Conservation (phyloP, 92 coral and sea anemone species). For the Diadumene lineata region DNA sequence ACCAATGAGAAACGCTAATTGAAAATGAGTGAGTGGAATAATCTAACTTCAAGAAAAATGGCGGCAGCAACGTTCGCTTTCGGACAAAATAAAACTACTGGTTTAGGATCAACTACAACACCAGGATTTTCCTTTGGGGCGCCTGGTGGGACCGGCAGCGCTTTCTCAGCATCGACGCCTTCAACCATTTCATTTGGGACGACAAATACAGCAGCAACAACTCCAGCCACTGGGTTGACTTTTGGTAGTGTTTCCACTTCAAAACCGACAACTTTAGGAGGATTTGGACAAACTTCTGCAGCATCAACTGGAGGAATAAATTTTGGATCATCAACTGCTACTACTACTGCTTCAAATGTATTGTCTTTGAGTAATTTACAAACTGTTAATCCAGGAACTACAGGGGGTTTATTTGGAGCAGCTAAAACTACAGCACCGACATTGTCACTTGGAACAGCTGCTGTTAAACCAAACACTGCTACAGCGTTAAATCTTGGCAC, state of each 20-base stretch:
- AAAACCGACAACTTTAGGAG: slow-evolving; percentile 46
- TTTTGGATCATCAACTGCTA: slow-evolving; percentile 29
- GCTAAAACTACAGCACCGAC: slow-evolving; percentile 14
- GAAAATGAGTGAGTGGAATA: slow-evolving; percentile 10
- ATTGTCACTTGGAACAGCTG: slow-evolving; percentile 3
- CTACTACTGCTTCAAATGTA: slow-evolving; percentile 34
- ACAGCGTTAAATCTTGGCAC: slow-evolving; percentile 11
- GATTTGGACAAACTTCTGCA: slow-evolving; percentile 50
- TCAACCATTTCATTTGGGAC: slow-evolving; percentile 13
- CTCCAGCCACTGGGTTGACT: not conserved
- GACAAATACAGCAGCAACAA: slow-evolving; percentile 4
- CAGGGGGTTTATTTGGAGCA: slow-evolving; percentile 23
- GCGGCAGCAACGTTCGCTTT: slow-evolving; percentile 67
- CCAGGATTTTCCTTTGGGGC: slow-evolving; percentile 19
- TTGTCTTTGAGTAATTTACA: slow-evolving; percentile 35
- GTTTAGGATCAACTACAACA: slow-evolving; percentile 14
- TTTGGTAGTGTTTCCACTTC: slow-evolving; percentile 21
- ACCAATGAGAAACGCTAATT: slow-evolving; percentile 30
- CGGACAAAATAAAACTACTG: slow-evolving; percentile 23
- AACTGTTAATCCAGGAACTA: slow-evolving; percentile 24
- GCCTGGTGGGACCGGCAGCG: slow-evolving; percentile 6
- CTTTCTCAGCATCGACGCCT: slow-evolving; percentile 16
- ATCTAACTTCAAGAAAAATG: slow-evolving; percentile 47
- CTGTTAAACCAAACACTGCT: not conserved
- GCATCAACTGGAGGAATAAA: slow-evolving; percentile 36